A percentile compares a stretch with the other conserved stretches of the same genome.
These are phyloP conservation scores for Rhodeus uyekii DNA, from an alignment of 2,797 vertebrate genomes.

Conservation along the genomic window DNA sequence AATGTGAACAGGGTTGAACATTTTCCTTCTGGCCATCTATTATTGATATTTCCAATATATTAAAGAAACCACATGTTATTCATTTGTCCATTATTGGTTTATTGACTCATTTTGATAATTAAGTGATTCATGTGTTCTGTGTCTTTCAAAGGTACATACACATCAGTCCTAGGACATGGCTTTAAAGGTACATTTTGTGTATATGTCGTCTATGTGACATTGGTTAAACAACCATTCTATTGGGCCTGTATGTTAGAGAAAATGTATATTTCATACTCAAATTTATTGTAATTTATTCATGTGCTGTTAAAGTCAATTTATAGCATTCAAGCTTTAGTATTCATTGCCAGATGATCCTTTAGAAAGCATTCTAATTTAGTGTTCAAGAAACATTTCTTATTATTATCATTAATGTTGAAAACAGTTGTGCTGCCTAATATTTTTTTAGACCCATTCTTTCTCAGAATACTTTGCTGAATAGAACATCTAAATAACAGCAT, in stretches of 20 bases:
- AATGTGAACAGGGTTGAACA: not conserved
- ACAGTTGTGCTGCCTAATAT: not conserved
- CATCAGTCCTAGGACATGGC: not conserved
- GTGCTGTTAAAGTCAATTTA: not conserved
- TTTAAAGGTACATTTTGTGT: constrained; percentile 20
- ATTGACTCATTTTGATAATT: not conserved
- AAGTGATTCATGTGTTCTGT: not conserved
- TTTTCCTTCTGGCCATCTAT: not conserved
- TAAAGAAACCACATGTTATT: not conserved
- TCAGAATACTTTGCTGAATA: not conserved
- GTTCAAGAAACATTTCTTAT: not conserved
- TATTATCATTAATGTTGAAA: not conserved
- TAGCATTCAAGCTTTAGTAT: not conserved
- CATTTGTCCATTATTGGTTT: not conserved
- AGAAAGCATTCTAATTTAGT: not conserved
- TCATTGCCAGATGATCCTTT: not conserved
- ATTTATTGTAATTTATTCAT: not conserved
- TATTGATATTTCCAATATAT: not conserved
- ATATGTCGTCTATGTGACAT: not conserved
- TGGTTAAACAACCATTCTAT: not conserved
- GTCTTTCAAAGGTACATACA: constrained; percentile 10
- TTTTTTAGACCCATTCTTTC: not conserved
- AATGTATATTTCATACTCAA: not conserved
- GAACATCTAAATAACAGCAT: not conserved
- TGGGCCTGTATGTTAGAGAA: not conserved